Base-by-base conservation (phyloP, 2,113 vertebrate genomes). In the Microcebus ravelobensis region DNA sequence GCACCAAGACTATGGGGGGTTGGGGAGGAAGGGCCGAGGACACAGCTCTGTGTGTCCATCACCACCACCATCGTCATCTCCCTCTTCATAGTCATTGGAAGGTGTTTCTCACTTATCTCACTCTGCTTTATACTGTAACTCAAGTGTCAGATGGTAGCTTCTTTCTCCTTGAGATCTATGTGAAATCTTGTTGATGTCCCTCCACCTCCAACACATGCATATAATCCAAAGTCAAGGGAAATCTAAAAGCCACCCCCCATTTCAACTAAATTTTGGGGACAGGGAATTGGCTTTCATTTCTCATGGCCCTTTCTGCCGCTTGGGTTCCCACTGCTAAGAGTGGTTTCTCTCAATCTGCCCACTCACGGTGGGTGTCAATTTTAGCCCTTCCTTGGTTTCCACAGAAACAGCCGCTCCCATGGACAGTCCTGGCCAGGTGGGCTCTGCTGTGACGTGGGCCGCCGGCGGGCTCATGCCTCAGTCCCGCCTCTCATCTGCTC, bases 391-490 rank as follows among this genome's bases (percentile, higher is more conserved):
- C 1, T 0, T 39, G 59, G 50, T 39, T 63, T 87, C 55, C 84
- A 34, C 42, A 92, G 8, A 73, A 73, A 13, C 25, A 27, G 57
- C 48, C n/a, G 61, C 21, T 91, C 23, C 0, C 2, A 0, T 1
- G 25, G 20, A 50, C 21, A 2, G 57, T n/a, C 29, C 59, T 18
- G 77, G 3, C 2, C 27, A 67, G 52, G 34, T 4, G 8, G 12
- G 6, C 52, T 68, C 79, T 39, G 11, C 63, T 29, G 1, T 4
- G 36, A n/a, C 0, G 1, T 27, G 91, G 50, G 71, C 17, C 5
- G 6, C 12, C 27, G 23, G 10, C 1, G 1, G 65, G 57, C 9
- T 65, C n/a, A 6, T 0, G 0, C 48, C 39, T 13, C 25, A 5
- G 36, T 25, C 63, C 86, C 12, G 57, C 39, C 50, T 5, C 11